These are phyloP conservation scores for Muscicapa comitata DNA, from an alignment of 2,797 vertebrate species.

Conservation along the genomic window DNA sequence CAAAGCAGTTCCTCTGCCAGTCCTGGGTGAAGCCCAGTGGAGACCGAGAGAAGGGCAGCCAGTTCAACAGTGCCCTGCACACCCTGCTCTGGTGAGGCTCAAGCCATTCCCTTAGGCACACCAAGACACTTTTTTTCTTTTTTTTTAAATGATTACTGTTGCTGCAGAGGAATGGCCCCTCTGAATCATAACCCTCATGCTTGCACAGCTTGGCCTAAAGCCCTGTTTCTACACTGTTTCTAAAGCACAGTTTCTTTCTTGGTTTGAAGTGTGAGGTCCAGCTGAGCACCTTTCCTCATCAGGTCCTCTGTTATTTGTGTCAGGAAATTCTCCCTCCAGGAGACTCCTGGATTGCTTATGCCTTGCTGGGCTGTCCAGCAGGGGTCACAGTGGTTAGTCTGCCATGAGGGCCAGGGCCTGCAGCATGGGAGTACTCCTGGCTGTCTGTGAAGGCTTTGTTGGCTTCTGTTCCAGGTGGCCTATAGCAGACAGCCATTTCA, in stretches of 20 bases:
- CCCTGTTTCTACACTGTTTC: not conserved
- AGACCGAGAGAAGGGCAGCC: slow-evolving; percentile 82
- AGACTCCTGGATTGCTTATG: not conserved
- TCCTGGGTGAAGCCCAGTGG: slow-evolving; percentile 83
- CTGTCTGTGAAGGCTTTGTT: not conserved
- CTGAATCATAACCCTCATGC: not conserved
- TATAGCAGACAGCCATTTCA: not conserved
- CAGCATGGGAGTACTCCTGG: not conserved
- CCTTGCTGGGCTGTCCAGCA: not conserved
- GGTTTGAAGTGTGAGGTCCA: not conserved
- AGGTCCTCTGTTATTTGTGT: not conserved
- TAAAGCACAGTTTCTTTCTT: not conserved
- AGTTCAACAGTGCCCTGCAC: slow-evolving; percentile 85
- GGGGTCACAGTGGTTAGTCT: not conserved
- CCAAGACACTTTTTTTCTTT: not conserved
- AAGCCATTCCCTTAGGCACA: not conserved
- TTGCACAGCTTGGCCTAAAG: not conserved
- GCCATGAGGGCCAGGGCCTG: not conserved
- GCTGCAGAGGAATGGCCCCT: not conserved
- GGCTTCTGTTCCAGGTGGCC: not conserved
- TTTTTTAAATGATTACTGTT: not conserved
- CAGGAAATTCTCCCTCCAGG: not conserved
- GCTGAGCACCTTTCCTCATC: not conserved
- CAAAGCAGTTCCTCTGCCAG: slow-evolving; percentile 86
- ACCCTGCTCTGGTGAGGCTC: slow-evolving; percentile 83